Conservation (phyloP, 2,888 invertebrate species). For the Anthophora plumipes region DNA sequence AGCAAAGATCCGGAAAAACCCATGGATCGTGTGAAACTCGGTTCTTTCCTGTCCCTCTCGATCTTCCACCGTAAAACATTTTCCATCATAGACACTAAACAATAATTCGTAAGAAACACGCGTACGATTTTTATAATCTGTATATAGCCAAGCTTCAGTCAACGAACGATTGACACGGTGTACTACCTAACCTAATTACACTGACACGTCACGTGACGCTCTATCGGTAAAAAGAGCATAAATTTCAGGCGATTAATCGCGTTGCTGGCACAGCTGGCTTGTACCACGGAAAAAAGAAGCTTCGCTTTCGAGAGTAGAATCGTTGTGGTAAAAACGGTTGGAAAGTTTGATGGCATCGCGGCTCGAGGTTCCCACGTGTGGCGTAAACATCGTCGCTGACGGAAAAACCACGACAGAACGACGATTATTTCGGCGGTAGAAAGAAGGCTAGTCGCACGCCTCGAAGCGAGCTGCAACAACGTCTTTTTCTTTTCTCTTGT, state of each 20-base stretch:
- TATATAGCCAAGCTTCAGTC: too few species aligned
- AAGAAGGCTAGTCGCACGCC: slow-evolving; percentile 36
- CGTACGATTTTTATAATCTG: too few species aligned
- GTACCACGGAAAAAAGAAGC: background rate
- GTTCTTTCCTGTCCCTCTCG: background rate
- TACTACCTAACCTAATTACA: background rate
- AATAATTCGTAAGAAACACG: too few species aligned
- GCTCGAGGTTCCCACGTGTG: slow-evolving; percentile 60
- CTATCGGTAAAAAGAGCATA: background rate
- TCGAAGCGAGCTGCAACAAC: slow-evolving; percentile 11
- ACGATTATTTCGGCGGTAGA: slow-evolving; percentile 50
- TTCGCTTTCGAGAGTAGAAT: slow-evolving; percentile 9
- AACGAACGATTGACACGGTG: background rate
- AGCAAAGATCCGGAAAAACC: slow-evolving; percentile 17
- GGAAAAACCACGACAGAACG: slow-evolving; percentile 50
- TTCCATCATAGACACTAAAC: background rate
- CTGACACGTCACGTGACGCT: background rate
- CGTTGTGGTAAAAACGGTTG: slow-evolving; percentile 31
- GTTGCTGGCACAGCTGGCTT: background rate
- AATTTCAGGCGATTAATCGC: background rate
- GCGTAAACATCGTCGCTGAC: slow-evolving; percentile 57
- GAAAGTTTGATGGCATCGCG: slow-evolving; percentile 41
- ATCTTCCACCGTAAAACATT: background rate
- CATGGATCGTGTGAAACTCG: slow-evolving; percentile 24
- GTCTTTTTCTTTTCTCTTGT: background rate